These are phyloP conservation scores for Acrossocheilus fasciatus DNA, from an alignment of 2,797 vertebrate species.

Conservation along the genomic window DNA sequence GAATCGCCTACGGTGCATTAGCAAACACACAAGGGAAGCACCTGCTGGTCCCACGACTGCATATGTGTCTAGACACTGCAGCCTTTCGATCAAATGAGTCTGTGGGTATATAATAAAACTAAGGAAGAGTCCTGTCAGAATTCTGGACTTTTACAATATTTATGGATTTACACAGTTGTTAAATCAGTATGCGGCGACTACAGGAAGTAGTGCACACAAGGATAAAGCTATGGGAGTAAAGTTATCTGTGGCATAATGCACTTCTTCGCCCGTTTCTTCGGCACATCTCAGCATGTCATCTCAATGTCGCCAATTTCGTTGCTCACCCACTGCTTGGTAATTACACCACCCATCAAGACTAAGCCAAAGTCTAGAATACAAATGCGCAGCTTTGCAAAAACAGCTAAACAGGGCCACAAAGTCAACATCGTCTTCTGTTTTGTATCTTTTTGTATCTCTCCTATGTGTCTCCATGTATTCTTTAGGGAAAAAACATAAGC, in stretches of 20 bases:
- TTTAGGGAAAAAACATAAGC: slow-evolving; percentile 11
- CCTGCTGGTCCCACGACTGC: slow-evolving; percentile 61
- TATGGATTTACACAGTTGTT: background rate
- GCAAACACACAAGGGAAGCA: slow-evolving; percentile 69
- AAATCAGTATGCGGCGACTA: slow-evolving; percentile 4
- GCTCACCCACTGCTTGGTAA: slow-evolving; percentile 69
- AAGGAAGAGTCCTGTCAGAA: slow-evolving; percentile 23
- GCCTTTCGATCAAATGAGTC: slow-evolving; percentile 71
- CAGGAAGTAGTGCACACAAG: background rate
- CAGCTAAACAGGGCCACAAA: slow-evolving; percentile 49
- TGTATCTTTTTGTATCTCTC: background rate
- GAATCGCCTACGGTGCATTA: slow-evolving; percentile 70
- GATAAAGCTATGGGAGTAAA: slow-evolving; percentile 43
- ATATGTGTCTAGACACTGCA: slow-evolving; percentile 70
- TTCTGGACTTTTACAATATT: slow-evolving; percentile 12
- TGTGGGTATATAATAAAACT: slow-evolving; percentile 68
- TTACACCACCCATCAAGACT: slow-evolving; percentile 71
- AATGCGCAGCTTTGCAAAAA: slow-evolving; percentile 59
- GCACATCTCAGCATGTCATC: slow-evolving; percentile 61
- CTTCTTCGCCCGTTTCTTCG: slow-evolving; percentile 60
- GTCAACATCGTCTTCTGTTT: slow-evolving; percentile 43
- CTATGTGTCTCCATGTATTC: background rate
- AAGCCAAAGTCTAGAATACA: slow-evolving; percentile 64
- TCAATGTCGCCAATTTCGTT: slow-evolving; percentile 54
- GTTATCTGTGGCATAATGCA: slow-evolving; percentile 16